Evolutionary conservation across 1,140 invertebrate genomes (phyloP).

Genomic region (Aphelinus atriplicis): DNA sequence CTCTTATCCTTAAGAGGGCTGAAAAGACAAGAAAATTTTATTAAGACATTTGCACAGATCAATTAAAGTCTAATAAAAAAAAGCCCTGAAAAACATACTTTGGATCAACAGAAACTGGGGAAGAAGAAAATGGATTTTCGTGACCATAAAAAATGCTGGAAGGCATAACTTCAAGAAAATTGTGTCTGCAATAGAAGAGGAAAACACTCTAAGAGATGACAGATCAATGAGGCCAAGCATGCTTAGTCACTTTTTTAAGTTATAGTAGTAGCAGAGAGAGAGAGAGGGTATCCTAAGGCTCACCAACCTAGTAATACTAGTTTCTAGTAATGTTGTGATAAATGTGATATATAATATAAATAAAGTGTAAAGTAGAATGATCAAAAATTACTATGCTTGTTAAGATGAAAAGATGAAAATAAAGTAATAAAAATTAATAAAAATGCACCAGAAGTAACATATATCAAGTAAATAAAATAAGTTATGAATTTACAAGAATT

Average conservation of each 20-base stretch:
- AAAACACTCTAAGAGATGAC: not conserved
- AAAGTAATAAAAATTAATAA: not conserved
- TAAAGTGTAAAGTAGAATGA: not conserved
- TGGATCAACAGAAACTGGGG: slow-evolving; percentile 51
- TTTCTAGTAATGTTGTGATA: slow-evolving; percentile 12
- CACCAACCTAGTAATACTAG: too few relatives aligned
- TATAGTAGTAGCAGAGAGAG: too few relatives aligned
- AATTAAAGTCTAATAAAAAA: too few relatives aligned
- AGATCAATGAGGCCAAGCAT: too few relatives aligned
- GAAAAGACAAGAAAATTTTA: slow-evolving; percentile 35
- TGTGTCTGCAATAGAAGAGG: slow-evolving; percentile 47
- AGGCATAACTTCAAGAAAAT: slow-evolving; percentile 49
- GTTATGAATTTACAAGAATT: too few relatives aligned
- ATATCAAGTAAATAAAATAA: not conserved
- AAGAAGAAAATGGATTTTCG: slow-evolving; percentile 41
- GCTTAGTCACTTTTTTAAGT: too few relatives aligned
- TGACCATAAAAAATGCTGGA: slow-evolving; percentile 41
- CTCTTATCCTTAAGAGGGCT: slow-evolving; percentile 49
- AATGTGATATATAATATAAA: slow-evolving; percentile 1
- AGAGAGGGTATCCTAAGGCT: too few relatives aligned
- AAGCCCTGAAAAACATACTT: slow-evolving; percentile 46
- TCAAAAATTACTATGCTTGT: not conserved
- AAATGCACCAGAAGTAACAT: slow-evolving; percentile 1
- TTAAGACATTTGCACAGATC: not conserved
- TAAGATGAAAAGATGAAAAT: not conserved